Base-by-base conservation (phyloP, 2,113 vertebrate genomes). In the Silurus asotus region DNA sequence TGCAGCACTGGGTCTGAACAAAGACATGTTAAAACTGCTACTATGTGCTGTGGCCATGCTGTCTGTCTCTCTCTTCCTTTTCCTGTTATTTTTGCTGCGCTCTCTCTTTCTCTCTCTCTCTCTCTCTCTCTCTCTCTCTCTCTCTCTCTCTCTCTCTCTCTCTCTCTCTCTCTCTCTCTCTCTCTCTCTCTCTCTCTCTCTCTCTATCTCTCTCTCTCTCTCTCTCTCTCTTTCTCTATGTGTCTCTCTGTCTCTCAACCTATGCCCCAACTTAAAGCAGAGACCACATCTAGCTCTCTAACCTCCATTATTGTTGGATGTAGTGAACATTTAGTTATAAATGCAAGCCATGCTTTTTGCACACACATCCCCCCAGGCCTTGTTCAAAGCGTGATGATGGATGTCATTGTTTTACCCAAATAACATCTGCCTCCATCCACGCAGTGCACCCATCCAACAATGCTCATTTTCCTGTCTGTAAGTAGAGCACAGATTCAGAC, bases 1-100 rank as follows among this genome's bases (percentile, higher is more conserved):
- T 96, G 96, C 96, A 95, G 95, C 94, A 94, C 90, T 94, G 92
- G 91, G 92, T 92, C 89, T 81, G 93, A 96, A 96, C 96, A 97
- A 96, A 96, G 96, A 95, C 90, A 95, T 87, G 88, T 94, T 93
- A 93, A 88, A 93, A 91, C 93, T 90, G 87, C 90, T 83, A 90
- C 93, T 93, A 91, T 92, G 90, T 91, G 92, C 81, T 67, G 82
- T 85, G 84, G 84, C 83, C 75, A 81, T 85, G 90, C 81, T 59
- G 86, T 87, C 86, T 55, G 89, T n/a, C n/a, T 80, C 81, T 59
- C 62, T 17, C 84, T 87, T 64, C 70, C 14, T 20, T 14, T 64
- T 83, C 51, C 25, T 20, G 77, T 28, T 55, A n/a, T 70, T 28
- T 82, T 25, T 59, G n/a, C 58, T 70, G n/a, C n/a, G n/a, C n/a